Conservation (phyloP, 64 coral and sea anemone species). For the Anthopleura sola region DNA sequence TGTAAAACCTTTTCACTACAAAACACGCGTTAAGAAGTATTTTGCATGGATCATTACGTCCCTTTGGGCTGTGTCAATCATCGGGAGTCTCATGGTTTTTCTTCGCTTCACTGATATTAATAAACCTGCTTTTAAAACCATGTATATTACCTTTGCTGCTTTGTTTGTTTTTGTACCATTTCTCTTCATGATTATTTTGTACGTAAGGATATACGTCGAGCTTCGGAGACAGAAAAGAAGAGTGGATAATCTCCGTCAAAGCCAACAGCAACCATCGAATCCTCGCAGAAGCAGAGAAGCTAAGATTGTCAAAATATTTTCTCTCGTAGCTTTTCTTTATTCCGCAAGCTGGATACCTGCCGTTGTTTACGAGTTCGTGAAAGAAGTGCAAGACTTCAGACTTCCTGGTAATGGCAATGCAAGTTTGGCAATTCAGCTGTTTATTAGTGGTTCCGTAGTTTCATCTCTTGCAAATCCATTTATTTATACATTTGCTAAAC, state of each 20-base stretch:
- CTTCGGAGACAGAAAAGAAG: slow-evolving; percentile 2
- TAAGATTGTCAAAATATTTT: slow-evolving; percentile 6
- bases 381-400: not conserved
- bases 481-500: slow-evolving; percentile 57
- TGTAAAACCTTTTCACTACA: slow-evolving; percentile 25
- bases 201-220: not conserved
- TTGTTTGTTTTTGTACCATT: slow-evolving; percentile 4
- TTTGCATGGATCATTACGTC: not conserved
- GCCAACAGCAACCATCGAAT: not conserved
- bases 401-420: not conserved
- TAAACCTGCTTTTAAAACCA: not conserved
- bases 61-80: not conserved
- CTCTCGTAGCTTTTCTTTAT: not conserved
- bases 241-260: not conserved
- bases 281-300: not conserved
- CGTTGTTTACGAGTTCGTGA: not conserved
- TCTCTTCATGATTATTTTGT: not conserved
- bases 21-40: not conserved
- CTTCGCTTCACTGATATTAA: not conserved
- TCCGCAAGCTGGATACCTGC: slow-evolving; percentile 23
- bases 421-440: slow-evolving; percentile 27
- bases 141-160: not conserved
- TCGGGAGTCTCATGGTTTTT: not conserved
- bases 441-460: not conserved
- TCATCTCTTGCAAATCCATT: slow-evolving; percentile 49